Evolutionary conservation across 2,797 vertebrate species (phyloP).

Genomic region (Hyperoplus lanceolatus): DNA sequence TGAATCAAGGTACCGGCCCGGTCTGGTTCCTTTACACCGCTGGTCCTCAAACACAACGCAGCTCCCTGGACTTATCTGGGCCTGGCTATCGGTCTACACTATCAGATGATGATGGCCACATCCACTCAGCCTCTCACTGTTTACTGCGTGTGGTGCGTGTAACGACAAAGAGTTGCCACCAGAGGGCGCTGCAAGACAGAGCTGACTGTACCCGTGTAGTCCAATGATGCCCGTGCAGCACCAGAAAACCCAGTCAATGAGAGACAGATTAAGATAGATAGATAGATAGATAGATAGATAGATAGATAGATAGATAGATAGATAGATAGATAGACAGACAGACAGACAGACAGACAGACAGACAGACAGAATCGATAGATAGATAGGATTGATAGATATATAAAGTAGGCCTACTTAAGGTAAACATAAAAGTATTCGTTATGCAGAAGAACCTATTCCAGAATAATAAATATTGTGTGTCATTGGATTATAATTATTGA

Average conservation of each 20-base stretch:
- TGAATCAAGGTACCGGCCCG: neutral
- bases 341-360: too few relatives aligned
- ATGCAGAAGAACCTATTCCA: neutral
- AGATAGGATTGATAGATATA: too few relatives aligned
- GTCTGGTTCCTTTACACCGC: neutral
- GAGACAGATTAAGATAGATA: too few relatives aligned
- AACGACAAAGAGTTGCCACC: accelerated
- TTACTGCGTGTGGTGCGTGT: neutral
- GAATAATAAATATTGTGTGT: neutral
- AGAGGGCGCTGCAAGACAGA: constrained; percentile 42
- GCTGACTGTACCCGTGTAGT: neutral
- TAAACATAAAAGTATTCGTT: neutral
- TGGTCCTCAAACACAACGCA: constrained; percentile 15
- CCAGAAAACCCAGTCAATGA: neutral
- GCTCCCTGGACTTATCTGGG: constrained; percentile 6
- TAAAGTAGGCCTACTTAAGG: neutral
- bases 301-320: too few relatives aligned
- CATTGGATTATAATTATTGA: neutral
- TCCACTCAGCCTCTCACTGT: constrained; percentile 5
- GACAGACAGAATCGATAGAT: too few relatives aligned
- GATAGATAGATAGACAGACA: too few relatives aligned
- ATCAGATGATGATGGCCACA: constrained; percentile 34
- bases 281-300: too few relatives aligned
- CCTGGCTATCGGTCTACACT: constrained; percentile 6
- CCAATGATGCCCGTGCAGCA: neutral